These are phyloP conservation scores for Unio pictorum DNA, from an alignment of 2,888 invertebrate genomes.

Conservation along the genomic window DNA sequence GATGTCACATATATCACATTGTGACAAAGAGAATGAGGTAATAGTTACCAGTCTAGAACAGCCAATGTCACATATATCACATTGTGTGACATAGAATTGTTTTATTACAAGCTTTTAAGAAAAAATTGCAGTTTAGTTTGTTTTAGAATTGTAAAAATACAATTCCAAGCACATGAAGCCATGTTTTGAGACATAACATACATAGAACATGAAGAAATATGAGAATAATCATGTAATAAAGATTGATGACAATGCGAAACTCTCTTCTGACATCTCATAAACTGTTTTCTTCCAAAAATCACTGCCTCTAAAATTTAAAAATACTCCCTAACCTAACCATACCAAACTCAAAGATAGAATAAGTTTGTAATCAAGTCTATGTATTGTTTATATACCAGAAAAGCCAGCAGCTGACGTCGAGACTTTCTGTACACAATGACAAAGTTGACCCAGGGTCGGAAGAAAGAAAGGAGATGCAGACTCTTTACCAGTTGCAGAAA, in stretches of 20 bases:
- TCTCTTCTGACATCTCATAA: neutral
- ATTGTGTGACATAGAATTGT: no score
- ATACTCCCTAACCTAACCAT: neutral
- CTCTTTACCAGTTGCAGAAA: constrained; percentile 56
- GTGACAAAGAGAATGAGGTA: no score
- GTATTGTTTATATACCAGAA: constrained; percentile 49
- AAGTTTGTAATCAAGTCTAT: neutral
- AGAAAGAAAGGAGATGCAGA: constrained; percentile 59
- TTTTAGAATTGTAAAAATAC: no score
- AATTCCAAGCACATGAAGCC: no score
- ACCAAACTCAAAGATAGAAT: neutral
- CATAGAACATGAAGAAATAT: neutral
- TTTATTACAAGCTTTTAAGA: no score
- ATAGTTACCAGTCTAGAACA: no score
- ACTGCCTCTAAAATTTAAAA: neutral
- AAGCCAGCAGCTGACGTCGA: constrained; percentile 55
- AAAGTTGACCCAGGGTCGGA: constrained; percentile 56
- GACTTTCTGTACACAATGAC: constrained; percentile 60
- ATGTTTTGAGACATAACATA: no score
- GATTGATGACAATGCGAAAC: neutral
- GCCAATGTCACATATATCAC: no score
- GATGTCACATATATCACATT: no score
- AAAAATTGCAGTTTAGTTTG: no score
- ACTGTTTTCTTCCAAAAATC: neutral
- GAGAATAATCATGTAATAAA: neutral